These are phyloP conservation scores for Thaumetopoea pityocampa DNA, from an alignment of 1,140 invertebrate species.

Conservation along the genomic window DNA sequence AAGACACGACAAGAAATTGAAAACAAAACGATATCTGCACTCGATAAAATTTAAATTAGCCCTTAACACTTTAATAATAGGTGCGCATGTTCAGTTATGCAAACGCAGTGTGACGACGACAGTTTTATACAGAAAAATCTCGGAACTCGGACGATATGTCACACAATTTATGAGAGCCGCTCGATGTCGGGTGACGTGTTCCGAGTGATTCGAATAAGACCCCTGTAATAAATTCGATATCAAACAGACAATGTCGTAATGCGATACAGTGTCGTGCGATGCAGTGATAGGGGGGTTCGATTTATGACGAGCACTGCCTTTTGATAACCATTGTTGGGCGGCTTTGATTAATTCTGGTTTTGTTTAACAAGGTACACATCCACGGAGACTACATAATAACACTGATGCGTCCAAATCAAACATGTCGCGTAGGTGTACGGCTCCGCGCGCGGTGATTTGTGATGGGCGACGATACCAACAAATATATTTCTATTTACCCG, in stretches of 20 bases:
- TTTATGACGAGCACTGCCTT: conserved; percentile 35
- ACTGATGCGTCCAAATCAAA: conserved; percentile 6
- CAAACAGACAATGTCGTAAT: conserved; percentile 52
- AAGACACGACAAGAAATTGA: conserved; percentile 41
- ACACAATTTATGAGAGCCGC: conserved; percentile 52
- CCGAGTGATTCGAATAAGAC: conserved; percentile 47
- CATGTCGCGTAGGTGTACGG: conserved; percentile 9
- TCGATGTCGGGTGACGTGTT: conserved; percentile 44
- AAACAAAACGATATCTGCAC: conserved; percentile 17
- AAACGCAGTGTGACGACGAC: conserved; percentile 9
- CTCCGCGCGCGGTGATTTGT: conserved; percentile 7
- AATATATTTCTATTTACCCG: conserved; percentile 1
- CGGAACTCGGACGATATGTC: conserved; percentile 52
- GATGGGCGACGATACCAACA: conserved; percentile 5
- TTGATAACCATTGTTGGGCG: conserved; percentile 26
- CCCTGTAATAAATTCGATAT: conserved; percentile 50
- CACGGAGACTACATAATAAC: conserved; percentile 8
- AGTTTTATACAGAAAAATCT: conserved; percentile 48
- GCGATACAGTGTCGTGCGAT: conserved; percentile 46
- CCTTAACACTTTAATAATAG: conserved; percentile 25
- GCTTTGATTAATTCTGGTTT: conserved; percentile 40
- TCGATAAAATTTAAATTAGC: conserved; percentile 15
- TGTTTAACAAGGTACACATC: conserved; percentile 23
- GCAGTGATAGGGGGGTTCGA: conserved; percentile 35
- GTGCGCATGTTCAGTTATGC: conserved; percentile 8